Evolutionary conservation across 2,888 invertebrate genomes (phyloP), one percentile per base, ranked within the genome.

Genomic region (Drosophila maculinotata): DNA sequence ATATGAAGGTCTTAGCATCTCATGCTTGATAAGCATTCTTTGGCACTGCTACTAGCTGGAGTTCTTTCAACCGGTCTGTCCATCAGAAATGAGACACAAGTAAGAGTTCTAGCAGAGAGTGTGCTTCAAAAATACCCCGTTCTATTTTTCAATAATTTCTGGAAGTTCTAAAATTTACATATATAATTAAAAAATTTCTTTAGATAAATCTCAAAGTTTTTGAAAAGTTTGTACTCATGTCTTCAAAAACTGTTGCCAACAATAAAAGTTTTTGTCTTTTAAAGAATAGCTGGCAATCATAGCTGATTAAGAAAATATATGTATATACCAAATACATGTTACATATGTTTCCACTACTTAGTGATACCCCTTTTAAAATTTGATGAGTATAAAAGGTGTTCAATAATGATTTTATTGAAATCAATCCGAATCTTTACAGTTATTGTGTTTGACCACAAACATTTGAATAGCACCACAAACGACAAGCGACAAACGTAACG

Each of bases 381-480:
- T 5, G 2, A n/a, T 30, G 1, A 3, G 9, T 7, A 36, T 12
- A 28, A n/a, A n/a, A 44, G 53, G 45, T 53, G 47, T 14, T 26
- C n/a, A 35, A n/a, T 41, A 63, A 26, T 54, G 6, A 45, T 33
- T n/a, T 31, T 38, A 59, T 56, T 52, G 65, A 65, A 72, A 65
- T 69, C 48, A 20, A 58, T 54, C 41, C 39, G 41, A 49, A 48
- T 54, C 36, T 70, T 62, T 64, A 77, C 84, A 66, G 82, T 82
- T 76, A 69, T 74, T 69, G 67, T 74, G 79, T 79, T 81, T 81
- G 79, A 71, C 79, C 76, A 67, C 84, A 84, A 81, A 78, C 76
- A 74, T 74, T 74, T 76, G 57, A 71, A 80, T 64, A 63, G 57
- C 31, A 64, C 23, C 31, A 72, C 47, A 54, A 30, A 31, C 15